Evolutionary conservation across 1,140 invertebrate species (phyloP).

Genomic region (Cotesia glomerata): DNA sequence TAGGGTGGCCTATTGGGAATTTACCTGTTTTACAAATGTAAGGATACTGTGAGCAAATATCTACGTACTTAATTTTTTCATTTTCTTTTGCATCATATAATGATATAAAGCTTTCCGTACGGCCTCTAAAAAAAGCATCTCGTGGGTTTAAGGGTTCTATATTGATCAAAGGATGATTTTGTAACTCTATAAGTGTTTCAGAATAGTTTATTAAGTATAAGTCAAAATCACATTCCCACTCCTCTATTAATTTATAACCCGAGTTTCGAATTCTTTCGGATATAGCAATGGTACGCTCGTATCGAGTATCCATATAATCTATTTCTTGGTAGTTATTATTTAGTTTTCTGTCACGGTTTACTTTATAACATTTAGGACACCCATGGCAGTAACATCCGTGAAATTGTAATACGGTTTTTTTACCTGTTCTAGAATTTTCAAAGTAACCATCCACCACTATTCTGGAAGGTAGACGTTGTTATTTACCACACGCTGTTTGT

Average conservation of each 20-base stretch:
- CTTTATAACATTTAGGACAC: too few relatives aligned
- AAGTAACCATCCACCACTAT: too few relatives aligned
- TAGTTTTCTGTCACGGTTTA: slow-evolving; percentile 4
- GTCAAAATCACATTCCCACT: background rate
- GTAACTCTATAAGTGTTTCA: background rate
- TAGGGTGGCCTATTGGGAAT: slow-evolving; percentile 48
- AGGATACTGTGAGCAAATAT: slow-evolving; percentile 53
- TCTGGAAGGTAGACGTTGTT: too few relatives aligned
- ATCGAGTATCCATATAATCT: background rate
- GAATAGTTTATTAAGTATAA: background rate
- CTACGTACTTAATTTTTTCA: slow-evolving; percentile 52
- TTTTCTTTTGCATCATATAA: slow-evolving; percentile 37
- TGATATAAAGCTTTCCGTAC: slow-evolving; percentile 45
- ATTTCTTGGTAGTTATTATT: too few relatives aligned
- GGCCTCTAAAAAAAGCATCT: slow-evolving; percentile 48
- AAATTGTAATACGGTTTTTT: too few relatives aligned
- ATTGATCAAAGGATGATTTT: slow-evolving; percentile 22
- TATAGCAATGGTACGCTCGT: background rate
- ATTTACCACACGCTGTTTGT: too few relatives aligned
- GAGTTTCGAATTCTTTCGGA: background rate
- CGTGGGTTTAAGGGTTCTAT: slow-evolving; percentile 26
- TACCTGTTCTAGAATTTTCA: too few relatives aligned
- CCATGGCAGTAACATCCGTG: too few relatives aligned
- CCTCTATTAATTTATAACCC: slow-evolving; percentile 21
- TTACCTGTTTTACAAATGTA: slow-evolving; percentile 43